A percentile compares a stretch with the other conserved stretches of the same genome.
phyloP scores from a whole-genome alignment of 2,113 vertebrate genomes.

The Andinoacara biseriatus region DNA sequence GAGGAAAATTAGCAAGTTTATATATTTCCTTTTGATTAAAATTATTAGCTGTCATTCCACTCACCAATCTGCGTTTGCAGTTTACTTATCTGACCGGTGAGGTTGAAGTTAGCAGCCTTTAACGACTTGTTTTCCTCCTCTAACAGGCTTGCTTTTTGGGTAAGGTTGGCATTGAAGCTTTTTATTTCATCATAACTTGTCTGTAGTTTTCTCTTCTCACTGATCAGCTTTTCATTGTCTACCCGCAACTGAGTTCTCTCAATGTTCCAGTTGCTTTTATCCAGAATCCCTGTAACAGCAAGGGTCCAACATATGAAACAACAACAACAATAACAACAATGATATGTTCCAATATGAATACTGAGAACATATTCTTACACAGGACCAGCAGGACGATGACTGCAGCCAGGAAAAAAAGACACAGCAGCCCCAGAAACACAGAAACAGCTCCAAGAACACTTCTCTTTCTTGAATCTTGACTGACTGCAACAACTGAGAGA shows the following conservation, averaged over 20 bases:
- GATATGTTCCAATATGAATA: background rate
- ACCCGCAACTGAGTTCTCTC: background rate
- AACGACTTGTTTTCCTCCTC: background rate
- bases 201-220: background rate
- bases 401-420: slow-evolving; percentile 13
- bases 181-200: background rate
- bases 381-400: background rate
- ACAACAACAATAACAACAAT: background rate
- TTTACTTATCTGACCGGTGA: background rate
- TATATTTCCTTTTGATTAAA: background rate
- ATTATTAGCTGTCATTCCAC: background rate
- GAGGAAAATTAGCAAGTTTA: background rate
- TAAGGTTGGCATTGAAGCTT: background rate
- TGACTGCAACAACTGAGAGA: background rate
- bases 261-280: no score
- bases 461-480: background rate
- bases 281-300: background rate
- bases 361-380: background rate
- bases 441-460: background rate
- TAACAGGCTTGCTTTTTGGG: background rate
- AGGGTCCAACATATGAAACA: background rate
- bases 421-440: slow-evolving; percentile 8
- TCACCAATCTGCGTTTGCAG: background rate
- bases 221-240: background rate
- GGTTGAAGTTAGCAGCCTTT: background rate